A percentile compares a stretch with the other conserved stretches of the same genome.
Conservation (phyloP, 2,888 invertebrate genomes). For the Didymodactylos carnosus region DNA sequence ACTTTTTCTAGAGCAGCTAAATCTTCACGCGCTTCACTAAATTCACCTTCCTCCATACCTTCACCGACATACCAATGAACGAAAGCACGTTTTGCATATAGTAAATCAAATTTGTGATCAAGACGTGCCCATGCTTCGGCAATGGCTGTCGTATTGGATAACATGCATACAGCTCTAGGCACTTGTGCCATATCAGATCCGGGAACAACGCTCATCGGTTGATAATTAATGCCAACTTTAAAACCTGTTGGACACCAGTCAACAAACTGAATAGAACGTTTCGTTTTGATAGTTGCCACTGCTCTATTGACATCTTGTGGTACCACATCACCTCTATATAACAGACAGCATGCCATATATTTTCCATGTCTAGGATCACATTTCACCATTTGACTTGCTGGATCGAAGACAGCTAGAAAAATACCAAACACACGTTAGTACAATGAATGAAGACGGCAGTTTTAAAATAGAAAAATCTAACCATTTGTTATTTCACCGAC, state of each 20-base stretch:
- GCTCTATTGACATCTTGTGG: conserved; percentile 23
- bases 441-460: too few relatives aligned
- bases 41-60: conserved; percentile 50
- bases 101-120: conserved; percentile 28
- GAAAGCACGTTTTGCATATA: conserved; percentile 25
- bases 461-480: too few relatives aligned
- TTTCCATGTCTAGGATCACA: conserved; percentile 32
- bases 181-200: conserved; percentile 58
- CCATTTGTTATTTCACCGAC: conserved; percentile 27
- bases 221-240: conserved; percentile 58
- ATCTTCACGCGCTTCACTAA: conserved; percentile 37
- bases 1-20: conserved; percentile 18
- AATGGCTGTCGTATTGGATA: conserved; percentile 39
- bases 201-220: conserved; percentile 49
- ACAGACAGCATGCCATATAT: conserved; percentile 29
- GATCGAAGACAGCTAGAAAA: conserved; percentile 27
- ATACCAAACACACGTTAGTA: too few relatives aligned
- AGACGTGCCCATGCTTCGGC: conserved; percentile 34
- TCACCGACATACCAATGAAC: conserved; percentile 36
- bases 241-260: conserved; percentile 54
- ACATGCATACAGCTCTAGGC: conserved; percentile 35
- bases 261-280: conserved; percentile 56
- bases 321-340: conserved; percentile 21
- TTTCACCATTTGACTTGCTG: conserved; percentile 31
- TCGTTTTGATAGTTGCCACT: conserved; percentile 62